Base-by-base conservation (phyloP, 2,888 invertebrate genomes). In the Cataglyphis altisquamis region DNA sequence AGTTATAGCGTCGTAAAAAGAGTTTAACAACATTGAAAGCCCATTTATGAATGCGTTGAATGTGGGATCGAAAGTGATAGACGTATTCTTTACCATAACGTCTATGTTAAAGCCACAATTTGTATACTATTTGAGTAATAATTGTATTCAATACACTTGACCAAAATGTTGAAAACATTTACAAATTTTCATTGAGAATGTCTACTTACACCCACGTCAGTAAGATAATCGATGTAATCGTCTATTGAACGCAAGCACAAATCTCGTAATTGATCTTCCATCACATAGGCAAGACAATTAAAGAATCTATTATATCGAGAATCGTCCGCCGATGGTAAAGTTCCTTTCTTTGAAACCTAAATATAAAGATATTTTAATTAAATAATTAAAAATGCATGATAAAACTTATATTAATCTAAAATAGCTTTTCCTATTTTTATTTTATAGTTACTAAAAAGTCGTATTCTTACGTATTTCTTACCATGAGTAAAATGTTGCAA, bases 181-280 rank as follows among this genome's bases (percentile, higher is more conserved):
- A 64, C 15, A 64, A 36, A 3, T 45, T 45, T 66, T 57, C 45
- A 21, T 70, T 29, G 15, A 48, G 18, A 66, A 8, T 6, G 64
- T 9, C 15, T 8, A 92, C 95, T 93, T 96, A 98, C 98, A 93
- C 97, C 96, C 88, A 97, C 96, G 93, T 97, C 97, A 88, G 97
- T 96, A 52, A 99, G 96, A 89, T 97, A 98, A 72, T 97, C 95
- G 0, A 97, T 97, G 93, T 97, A 98, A 87, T 97, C 97, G 70
- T 96, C 95, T 91, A 98, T 96, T 5, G 98, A 98, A 90, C 97
- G 96, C 62, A 98, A 95, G 89, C 98, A 98, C 48, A 98, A 94
- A 32, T 96, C 96, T 94, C 98, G 98, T 82, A 99, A 95, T 91
- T 98, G 98, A 90, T 97, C 97, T 0, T 98, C 98, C 99, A 99